Evolutionary conservation across 2,113 vertebrate species (phyloP).

Genomic region (Physeter macrocephalus): DNA sequence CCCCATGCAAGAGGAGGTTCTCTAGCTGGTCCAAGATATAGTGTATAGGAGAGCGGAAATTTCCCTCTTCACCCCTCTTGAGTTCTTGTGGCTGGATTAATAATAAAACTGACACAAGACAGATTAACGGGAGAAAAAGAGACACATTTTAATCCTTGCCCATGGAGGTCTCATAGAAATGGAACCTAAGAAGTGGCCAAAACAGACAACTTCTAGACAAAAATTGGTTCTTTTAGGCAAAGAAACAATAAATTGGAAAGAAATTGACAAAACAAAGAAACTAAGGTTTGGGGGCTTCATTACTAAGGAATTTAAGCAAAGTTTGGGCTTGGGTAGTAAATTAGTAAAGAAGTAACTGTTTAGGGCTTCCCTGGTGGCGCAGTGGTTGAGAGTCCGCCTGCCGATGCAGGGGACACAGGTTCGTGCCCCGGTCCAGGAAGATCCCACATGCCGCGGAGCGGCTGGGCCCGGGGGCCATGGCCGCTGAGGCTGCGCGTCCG

Average conservation of each 20-base stretch:
- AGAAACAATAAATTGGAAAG: background rate
- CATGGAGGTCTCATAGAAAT: background rate
- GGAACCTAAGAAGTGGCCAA: background rate
- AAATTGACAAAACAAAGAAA: background rate
- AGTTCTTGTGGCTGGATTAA: background rate
- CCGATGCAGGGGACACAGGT: too few species aligned
- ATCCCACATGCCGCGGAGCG: too few species aligned
- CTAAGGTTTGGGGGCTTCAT: background rate
- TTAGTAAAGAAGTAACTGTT: background rate
- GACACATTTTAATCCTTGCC: too few species aligned
- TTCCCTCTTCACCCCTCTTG: background rate
- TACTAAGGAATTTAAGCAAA: background rate
- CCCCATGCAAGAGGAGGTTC: background rate
- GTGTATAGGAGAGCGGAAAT: background rate
- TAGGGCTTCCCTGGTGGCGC: too few species aligned
- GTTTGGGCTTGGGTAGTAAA: background rate
- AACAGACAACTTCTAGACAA: background rate
- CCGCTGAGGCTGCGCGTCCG: too few species aligned
- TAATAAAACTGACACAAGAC: background rate
- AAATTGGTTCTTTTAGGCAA: background rate
- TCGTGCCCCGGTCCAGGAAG: too few species aligned
- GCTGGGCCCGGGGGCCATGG: too few species aligned
- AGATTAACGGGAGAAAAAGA: background rate
- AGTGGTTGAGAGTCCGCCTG: too few species aligned
- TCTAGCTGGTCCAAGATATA: background rate